Percentiles rank a stretch among this genome's conserved stretches.
phyloP scores from a whole-genome alignment of 2,113 vertebrate species.

The Bos taurus region ARS-UCD2.0 NC_037338.1:90399501-90400000 shows the following conservation, averaged over 20 bases:
- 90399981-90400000: background rate
- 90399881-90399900: rapidly evolving
- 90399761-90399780: rapidly evolving
- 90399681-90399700: background rate
- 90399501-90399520: background rate
- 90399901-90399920: too few species aligned
- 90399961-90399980: background rate
- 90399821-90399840: too few species aligned
- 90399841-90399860: too few species aligned
- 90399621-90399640: background rate
- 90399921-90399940: background rate
- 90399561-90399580: rapidly evolving
- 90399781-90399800: rapidly evolving
- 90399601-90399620: background rate
- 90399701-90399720: background rate
- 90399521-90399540: background rate
- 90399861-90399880: background rate
- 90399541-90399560: background rate
- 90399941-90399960: background rate
- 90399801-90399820: background rate
- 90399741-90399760: background rate
- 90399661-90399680: background rate
- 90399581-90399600: background rate
- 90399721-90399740: rapidly evolving
- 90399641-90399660: background rate